Base-by-base conservation (phyloP, 2,888 invertebrate species). In the Hypena proboscidalis region DNA sequence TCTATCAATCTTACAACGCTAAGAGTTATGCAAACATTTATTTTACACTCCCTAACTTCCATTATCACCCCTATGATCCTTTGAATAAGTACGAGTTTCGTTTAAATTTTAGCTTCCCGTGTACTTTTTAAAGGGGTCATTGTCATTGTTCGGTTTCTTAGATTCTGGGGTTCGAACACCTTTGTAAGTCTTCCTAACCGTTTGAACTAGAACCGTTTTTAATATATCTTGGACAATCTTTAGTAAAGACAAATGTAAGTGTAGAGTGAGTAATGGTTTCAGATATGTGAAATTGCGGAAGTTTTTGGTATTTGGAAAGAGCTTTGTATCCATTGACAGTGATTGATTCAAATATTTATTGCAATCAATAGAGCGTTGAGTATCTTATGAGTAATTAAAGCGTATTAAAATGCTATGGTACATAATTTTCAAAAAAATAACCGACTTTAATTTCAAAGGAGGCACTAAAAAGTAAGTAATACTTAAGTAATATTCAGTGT, bases 1-100 rank as follows among this genome's bases (percentile, higher is more conserved):
- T 69, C 65, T 70, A 77, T 78, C 77, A 74, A 79, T 78, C 77
- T 75, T 71, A 45, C 49, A 65, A 55, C 55, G 67, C 64, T 48
- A 67, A 71, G 60, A 62, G 59, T 48, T 62, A 58, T 45, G 50
- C 67, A 69, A 73, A 74, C 51, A 67, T 67, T 67, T 58, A 58
- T 49, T 60, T 63, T 58, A 34, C 47, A 9, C 9, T 29, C 27
- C 17, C 14, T 15, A 14, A 13, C 11, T 31, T 10, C 17, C 22
- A 57, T 26, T 46, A 44, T 35, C 29, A 33, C 27, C 44, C 47
- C 45, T 70, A 67, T 17, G 15, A n/a, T n/a, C n/a, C n/a, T 11
- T 13, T 0, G 0, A 0, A 0, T 58, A 67, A 59, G 51, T 47
- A 29, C 17, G 17, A 56, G 20, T 61, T 68, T 74, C 22, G 41